Percentiles rank a stretch among this genome's conserved stretches.
Evolutionary conservation across 2,113 vertebrate genomes (phyloP).

Genomic region (Sarotherodon lohbergeri): DNA sequence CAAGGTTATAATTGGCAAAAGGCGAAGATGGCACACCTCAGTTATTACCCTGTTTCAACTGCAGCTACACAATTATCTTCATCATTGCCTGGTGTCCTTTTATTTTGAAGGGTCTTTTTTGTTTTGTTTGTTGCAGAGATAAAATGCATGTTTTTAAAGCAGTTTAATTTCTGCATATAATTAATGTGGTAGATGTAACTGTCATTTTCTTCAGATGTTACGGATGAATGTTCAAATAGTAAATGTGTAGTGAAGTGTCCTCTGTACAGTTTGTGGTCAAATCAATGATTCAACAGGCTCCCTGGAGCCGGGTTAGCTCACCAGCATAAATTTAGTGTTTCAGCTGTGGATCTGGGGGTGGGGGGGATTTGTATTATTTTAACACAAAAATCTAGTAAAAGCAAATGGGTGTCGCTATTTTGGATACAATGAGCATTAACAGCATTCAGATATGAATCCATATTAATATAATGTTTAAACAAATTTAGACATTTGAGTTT

Average conservation of each 20-base stretch:
- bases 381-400: background rate
- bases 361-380: background rate
- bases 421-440: background rate
- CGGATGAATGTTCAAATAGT: background rate
- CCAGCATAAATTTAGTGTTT: conserved; percentile 53
- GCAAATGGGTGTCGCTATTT: background rate
- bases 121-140: background rate
- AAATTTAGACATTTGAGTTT: background rate
- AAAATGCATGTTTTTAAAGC: background rate
- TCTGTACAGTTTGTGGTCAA: conserved; percentile 1
- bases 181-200: background rate
- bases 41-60: background rate
- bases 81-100: background rate
- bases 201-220: background rate
- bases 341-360: background rate
- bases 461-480: background rate
- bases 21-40: background rate
- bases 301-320: conserved; percentile 39
- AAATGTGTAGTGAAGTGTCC: background rate
- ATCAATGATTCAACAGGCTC: conserved; percentile 1
- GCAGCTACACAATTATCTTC: background rate
- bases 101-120: background rate
- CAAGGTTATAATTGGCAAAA: background rate
- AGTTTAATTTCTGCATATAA: background rate
- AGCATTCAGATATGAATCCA: background rate